Evolutionary conservation across 2,797 vertebrate species (phyloP), one percentile per base, ranked within the genome.

Genomic region (Halcyon chelicuti): DNA sequence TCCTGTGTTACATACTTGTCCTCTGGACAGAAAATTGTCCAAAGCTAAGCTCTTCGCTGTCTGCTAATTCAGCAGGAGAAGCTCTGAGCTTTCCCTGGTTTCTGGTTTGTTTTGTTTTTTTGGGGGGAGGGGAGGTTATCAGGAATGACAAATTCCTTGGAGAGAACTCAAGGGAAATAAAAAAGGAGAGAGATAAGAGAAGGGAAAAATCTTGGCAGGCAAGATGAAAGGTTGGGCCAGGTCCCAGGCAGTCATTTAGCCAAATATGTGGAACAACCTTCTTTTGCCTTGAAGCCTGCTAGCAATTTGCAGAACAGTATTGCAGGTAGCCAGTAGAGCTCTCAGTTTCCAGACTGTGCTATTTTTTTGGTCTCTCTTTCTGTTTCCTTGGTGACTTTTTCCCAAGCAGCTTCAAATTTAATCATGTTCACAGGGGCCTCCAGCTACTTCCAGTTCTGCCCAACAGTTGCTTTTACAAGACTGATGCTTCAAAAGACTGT

Each of bases 271-370:
- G 20, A 80, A 80, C 70, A 92, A 68, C 35, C 8, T 57, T 88
- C 75, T 80, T 74, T 71, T 89, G 67, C 46, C 75, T 61, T 17
- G 21, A 89, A 85, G 39, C 55, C 92, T 90, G 86, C 51, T 78
- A 63, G 58, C 74, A 72, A 91, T 95, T 78, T 90, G 71, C 67
- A 80, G 78, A 79, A 37, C 19, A 75, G 39, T 9, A 23, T 12
- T 81, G 51, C 95, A 96, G 93, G 93, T 97, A 96, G 71, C 85
- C 87, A 92, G 62, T 61, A 93, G 49, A 23, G 52, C 61, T 82
- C 44, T 42, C 71, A 12, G 5, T 81, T 47, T 71, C 75, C 40
- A 62, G 62, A 40, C 51, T 76, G 46, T 2, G 4, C 62, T 82
- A n/a, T 75, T 67, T 86, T 70, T 93, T 67, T 40, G 25, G 51